Conservation (phyloP, 2,797 vertebrate species). For the Scolopax bukidnonensis region DNA sequence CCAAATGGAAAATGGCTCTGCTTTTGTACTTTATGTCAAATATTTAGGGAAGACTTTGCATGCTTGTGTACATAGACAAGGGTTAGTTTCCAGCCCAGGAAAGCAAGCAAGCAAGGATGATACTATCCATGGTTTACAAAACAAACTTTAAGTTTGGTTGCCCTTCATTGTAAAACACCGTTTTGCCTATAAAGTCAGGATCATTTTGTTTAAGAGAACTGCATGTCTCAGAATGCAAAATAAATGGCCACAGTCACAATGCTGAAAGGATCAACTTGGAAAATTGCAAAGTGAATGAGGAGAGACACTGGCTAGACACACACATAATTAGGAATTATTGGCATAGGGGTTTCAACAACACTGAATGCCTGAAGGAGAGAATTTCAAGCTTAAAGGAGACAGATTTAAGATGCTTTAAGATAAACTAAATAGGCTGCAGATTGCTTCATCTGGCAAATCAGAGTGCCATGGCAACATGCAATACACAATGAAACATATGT, state of each 20-base stretch:
- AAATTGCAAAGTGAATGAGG: conserved; percentile 70
- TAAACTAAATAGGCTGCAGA: conserved; percentile 63
- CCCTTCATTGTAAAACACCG: conserved; percentile 3
- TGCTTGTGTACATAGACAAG: not conserved
- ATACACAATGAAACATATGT: conserved; percentile 54
- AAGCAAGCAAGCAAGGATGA: not conserved
- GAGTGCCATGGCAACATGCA: conserved; percentile 54
- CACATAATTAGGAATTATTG: conserved; percentile 71
- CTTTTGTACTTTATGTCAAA: conserved; percentile 2
- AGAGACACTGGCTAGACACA: conserved; percentile 74
- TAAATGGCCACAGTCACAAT: conserved; percentile 55
- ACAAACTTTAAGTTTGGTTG: conserved; percentile 7
- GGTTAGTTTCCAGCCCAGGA: not conserved
- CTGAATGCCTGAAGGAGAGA: conserved; percentile 61
- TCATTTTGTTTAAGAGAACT: conserved; percentile 18
- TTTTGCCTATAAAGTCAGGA: conserved; percentile 14
- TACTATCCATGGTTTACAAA: not conserved
- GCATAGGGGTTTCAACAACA: conserved; percentile 41
- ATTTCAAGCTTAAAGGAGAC: conserved; percentile 56
- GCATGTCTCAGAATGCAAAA: conserved; percentile 55
- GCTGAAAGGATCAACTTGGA: conserved; percentile 68
- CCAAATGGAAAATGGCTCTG: not conserved
- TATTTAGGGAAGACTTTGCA: not conserved
- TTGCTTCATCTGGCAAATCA: conserved; percentile 61
- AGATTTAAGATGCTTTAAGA: conserved; percentile 68